These are phyloP conservation scores for Motacilla tschutschensis DNA, from an alignment of 2,113 vertebrate species.

Conservation along the genomic window DNA sequence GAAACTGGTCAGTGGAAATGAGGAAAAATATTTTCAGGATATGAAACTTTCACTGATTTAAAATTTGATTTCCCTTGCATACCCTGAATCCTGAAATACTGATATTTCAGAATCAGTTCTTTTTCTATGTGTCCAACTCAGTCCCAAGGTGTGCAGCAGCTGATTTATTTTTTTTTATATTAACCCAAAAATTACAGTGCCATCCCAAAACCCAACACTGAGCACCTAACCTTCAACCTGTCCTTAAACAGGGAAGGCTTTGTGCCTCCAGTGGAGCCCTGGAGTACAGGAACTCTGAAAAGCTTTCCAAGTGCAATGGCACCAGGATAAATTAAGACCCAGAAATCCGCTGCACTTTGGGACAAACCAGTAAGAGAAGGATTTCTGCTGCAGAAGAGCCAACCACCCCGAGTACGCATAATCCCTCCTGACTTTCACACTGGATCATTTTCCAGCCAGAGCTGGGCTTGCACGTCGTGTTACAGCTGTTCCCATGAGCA, in stretches of 20 bases:
- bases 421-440: conserved; percentile 52
- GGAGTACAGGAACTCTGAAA: background rate
- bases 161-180: background rate
- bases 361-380: background rate
- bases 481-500: background rate
- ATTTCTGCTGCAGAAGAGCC: background rate
- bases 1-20: background rate
- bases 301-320: background rate
- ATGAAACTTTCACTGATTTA: fast-evolving
- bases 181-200: background rate
- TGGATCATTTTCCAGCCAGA: conserved; percentile 14
- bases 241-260: background rate
- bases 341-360: background rate
- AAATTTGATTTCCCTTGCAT: background rate
- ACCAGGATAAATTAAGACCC: conserved; percentile 31
- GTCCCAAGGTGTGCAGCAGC: background rate
- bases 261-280: background rate
- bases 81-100: background rate
- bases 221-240: background rate
- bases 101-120: background rate
- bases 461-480: background rate
- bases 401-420: conserved; percentile 27
- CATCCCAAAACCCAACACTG: background rate
- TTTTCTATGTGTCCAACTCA: fast-evolving
- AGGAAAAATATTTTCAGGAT: background rate